Base-by-base conservation (phyloP, 2,113 vertebrate genomes). In the Ciconia boyciana region DNA sequence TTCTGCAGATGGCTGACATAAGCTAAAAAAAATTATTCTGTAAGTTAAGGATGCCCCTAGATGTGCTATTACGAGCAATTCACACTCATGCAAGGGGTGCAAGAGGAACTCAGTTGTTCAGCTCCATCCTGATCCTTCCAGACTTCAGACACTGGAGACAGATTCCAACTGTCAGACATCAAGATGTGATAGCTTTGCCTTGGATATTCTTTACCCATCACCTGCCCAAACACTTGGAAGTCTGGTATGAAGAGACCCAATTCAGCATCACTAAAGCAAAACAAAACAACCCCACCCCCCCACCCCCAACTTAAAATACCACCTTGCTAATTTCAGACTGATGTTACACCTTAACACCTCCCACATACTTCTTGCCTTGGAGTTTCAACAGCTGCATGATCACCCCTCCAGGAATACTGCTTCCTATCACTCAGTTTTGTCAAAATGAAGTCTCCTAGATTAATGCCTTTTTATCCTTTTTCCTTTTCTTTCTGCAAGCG, bases 401-500 rank as follows among this genome's bases (percentile, higher is more conserved):
- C 72, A 84, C 58, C 49, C 71, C 91, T 96, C 41, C 74, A 89
- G 91, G 83, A 93, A 94, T 71, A 93, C 72, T 82, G 41, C 64
- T 90, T 96, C 49, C 76, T 95, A 71, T 89, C 61, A 62, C 12
- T 97, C 85, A 84, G 44, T 81, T 62, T 61, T 68, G 39, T 96
- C 90, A 94, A 92, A 98, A 69, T 74, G 66, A 90, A 94, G 65
- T 94, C 72, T 86, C 31, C 3, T 29, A 57, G 32, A 39, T 78
- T 89, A 83, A 90, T 58, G 58, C 9, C 6, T 88, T 96, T 96
- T 85, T 61, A 54, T 54, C 36, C 5, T 55, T 60, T 46, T 82
- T 62, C 24, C 3, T 86, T 77, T 90, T 75, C 31, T 64, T 93
- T 88, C 89, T 95, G 70, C 81, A 94, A 96, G 74, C 3, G 0